Percentiles rank a stretch among this genome's conserved stretches.
These are phyloP conservation scores for Ephialtes manifestator DNA, from an alignment of 2,888 invertebrate genomes.

Conservation along the genomic window DNA sequence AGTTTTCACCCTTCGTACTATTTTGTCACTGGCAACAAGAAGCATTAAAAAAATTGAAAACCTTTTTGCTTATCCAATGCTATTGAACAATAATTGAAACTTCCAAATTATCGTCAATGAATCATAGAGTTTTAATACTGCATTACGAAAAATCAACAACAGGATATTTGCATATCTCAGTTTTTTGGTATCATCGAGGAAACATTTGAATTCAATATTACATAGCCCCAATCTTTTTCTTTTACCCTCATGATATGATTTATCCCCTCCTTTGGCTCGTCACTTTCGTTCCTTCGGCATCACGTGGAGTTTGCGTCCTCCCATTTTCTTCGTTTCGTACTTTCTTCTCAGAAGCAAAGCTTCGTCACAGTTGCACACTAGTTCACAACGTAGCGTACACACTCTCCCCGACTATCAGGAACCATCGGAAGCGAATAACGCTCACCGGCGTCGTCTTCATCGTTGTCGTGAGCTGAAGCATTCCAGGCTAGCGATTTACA, in stretches of 20 bases:
- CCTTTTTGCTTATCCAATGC: too few relatives aligned
- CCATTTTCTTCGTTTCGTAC: slow-evolving; percentile 11
- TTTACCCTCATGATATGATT: not conserved
- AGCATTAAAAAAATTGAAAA: too few relatives aligned
- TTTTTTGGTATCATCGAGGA: too few relatives aligned
- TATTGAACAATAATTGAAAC: too few relatives aligned
- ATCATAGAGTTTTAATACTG: not conserved
- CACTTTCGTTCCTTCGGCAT: not conserved
- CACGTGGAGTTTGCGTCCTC: not conserved
- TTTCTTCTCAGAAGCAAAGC: not conserved
- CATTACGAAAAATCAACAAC: not conserved
- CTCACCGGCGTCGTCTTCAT: slow-evolving; percentile 38
- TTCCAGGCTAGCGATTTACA: slow-evolving; percentile 24
- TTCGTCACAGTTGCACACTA: slow-evolving; percentile 21
- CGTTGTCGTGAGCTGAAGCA: slow-evolving; percentile 9
- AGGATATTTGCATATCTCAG: too few relatives aligned
- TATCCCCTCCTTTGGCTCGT: not conserved
- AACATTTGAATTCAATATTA: too few relatives aligned
- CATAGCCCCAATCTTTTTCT: not conserved
- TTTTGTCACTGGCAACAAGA: too few relatives aligned
- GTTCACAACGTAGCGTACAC: slow-evolving; percentile 31
- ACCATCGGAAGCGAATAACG: slow-evolving; percentile 33
- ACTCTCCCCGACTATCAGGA: slow-evolving; percentile 26
- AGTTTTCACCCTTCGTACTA: too few relatives aligned
- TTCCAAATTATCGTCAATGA: too few relatives aligned